Evolutionary conservation across 2,797 vertebrate species (phyloP), one percentile per base, ranked within the genome.

Genomic region (Artibeus jamaicensis): DNA sequence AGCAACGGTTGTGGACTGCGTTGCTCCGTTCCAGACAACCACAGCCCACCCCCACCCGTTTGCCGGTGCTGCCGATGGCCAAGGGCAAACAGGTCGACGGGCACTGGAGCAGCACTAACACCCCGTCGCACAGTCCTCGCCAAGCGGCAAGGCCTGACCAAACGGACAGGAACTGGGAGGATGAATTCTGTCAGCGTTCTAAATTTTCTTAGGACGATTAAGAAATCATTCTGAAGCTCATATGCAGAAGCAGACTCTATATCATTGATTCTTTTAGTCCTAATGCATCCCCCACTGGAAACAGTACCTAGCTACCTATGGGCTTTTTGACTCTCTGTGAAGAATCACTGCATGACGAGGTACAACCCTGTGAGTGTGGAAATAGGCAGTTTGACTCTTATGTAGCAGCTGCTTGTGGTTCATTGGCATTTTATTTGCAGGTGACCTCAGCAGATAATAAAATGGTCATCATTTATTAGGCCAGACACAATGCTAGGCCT

Each of bases 31-130:
- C 73, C 74, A 89, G 97, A 96, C 55, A 96, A 96, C 81, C 9
- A 18, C 92, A 78, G 55, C 71, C 92, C 67, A 74, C 55, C 19
- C 76, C 95, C 81, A 93, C 55, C 68, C 34, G 6, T 46, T 77
- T 85, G 67, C 29, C 79, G 70, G 55, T 44, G 46, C 73, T 70
- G 89, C 89, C 95, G 96, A 97, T 93, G 89, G 91, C 82, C 95
- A 96, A 39, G 93, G 57, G 73, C n/a, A 96, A 96, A 84, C 70
- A 96, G 97, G 97, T 53, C 90, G 67, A 29, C 1, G n/a, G n/a
- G 76, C 59, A 50, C 7, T 11, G 32, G 68, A 68, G 70, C 48
- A 55, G 44, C 76, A 57, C 22, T 26, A 24, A 89, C 53, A 71
- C 70, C 95, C 96, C 87, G 8, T 44, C 68, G 68, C 2, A 1